Base-by-base conservation (phyloP, 2,797 vertebrate genomes). In the Malurus splendens region DNA sequence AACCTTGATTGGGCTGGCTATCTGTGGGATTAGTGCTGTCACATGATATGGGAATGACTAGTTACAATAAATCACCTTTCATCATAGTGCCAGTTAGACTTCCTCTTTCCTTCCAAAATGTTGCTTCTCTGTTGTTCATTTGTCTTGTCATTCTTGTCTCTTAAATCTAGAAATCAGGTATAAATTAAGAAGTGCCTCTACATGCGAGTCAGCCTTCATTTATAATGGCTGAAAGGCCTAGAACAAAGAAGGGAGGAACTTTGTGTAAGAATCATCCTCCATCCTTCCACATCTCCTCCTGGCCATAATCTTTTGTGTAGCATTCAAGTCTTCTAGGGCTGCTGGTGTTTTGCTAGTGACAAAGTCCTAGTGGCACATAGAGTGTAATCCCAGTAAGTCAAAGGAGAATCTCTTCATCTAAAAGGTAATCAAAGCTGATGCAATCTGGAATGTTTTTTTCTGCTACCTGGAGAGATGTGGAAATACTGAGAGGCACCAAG, bases 401-500 rank as follows among this genome's bases (percentile, higher is more conserved):
- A 68, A 61, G 50, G 23, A 91, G 76, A 94, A 50, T 50, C 67
- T 80, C 54, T 61, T 87, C 87, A 59, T 86, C 52, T 85, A 38
- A 71, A 87, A 76, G 57, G 85, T 82, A 93, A 93, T 92, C 81
- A 84, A 76, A 92, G 36, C 65, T 94, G 91, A 94, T 85, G 92
- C 74, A 94, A 92, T 90, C 33, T 1, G 39, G 62, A 67, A 68
- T 84, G 76, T 75, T 93, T 87, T 93, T 93, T 92, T 61, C 90
- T 75, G 62, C 55, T 87, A 85, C 65, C 48, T 78, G 55, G 23
- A 11, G 24, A 68, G 52, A 92, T 94, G 88, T 93, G 71, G 80
- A 94, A 94, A 93, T 74, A 90, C 65, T 23, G 71, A 94, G 87
- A 90, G 86, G 92, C 68, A 95, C 57, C 39, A 77, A 91, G 60